These are phyloP conservation scores for Nothobranchius kuhntae DNA, from an alignment of 2,113 vertebrate species.

Conservation along the genomic window DNA sequence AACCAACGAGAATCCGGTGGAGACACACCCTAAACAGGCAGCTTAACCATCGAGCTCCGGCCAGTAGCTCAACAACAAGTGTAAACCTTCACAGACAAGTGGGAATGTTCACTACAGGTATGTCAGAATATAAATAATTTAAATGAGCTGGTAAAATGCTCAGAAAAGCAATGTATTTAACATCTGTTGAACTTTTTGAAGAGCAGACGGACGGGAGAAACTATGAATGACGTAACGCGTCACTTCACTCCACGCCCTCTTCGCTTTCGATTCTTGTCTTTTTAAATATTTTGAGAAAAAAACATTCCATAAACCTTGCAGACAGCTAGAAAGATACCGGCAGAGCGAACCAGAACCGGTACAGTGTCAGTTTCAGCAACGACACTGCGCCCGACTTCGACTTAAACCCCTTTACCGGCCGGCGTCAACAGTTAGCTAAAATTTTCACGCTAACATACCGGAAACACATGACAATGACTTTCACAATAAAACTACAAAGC, in stretches of 20 bases:
- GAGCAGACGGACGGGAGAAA: conserved; percentile 17
- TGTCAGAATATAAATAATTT: background rate
- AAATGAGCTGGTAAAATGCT: background rate
- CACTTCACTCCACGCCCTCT: conserved; percentile 67
- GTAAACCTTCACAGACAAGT: background rate
- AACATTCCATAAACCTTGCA: background rate
- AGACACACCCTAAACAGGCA: conserved; percentile 30
- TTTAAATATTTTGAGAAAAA: background rate
- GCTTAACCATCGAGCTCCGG: background rate
- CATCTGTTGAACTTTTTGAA: background rate
- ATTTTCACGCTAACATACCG: accelerated
- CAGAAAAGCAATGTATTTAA: background rate
- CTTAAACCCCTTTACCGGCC: conserved; percentile 43
- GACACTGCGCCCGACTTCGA: conserved; percentile 4
- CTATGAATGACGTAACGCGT: conserved; percentile 69
- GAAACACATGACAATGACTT: background rate
- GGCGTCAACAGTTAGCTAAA: background rate
- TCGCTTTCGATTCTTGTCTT: conserved; percentile 19
- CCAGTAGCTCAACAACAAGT: background rate
- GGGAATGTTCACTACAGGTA: background rate
- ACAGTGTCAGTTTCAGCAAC: accelerated
- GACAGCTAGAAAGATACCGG: background rate
- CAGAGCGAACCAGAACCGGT: background rate
- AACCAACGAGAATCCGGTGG: background rate
- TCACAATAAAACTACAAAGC: conserved; percentile 34